Evolutionary conservation across 2,113 vertebrate species (phyloP).

Genomic region (Ornithorhynchus anatinus): DNA sequence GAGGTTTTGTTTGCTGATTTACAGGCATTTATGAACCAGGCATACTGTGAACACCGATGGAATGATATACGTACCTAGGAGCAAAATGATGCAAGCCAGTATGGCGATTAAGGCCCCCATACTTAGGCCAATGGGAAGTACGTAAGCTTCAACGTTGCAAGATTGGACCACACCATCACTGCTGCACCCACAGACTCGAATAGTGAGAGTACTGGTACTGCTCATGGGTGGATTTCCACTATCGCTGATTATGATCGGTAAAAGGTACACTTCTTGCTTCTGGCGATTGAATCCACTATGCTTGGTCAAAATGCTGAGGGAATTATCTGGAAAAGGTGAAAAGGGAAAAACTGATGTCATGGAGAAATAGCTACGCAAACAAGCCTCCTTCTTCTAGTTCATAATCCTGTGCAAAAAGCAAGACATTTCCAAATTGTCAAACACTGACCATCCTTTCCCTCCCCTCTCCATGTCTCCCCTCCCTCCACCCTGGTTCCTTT

Average conservation of each 20-base stretch:
- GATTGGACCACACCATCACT: slow-evolving; percentile 91
- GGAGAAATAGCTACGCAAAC: not conserved
- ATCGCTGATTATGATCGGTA: slow-evolving; percentile 94
- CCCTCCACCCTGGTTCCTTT: not conserved
- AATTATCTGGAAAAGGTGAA: slow-evolving; percentile 84
- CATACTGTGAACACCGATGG: not conserved
- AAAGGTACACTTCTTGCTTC: slow-evolving; percentile 95
- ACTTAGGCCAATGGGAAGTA: slow-evolving; percentile 96
- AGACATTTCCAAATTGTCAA: not conserved
- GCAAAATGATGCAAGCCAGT: slow-evolving; percentile 93
- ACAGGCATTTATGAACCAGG: not conserved
- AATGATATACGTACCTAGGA: slow-evolving; percentile 82
- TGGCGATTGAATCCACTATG: slow-evolving; percentile 93
- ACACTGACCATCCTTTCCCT: not conserved
- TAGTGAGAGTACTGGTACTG: slow-evolving; percentile 96
- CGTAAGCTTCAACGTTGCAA: slow-evolving; percentile 94
- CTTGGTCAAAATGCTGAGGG: slow-evolving; percentile 92
- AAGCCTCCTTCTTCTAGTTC: not conserved
- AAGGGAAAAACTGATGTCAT: not conserved
- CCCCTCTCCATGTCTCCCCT: not conserved
- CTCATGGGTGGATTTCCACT: slow-evolving; percentile 94
- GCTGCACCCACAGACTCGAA: slow-evolving; percentile 96
- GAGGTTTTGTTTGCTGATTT: not conserved
- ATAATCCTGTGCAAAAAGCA: not conserved
- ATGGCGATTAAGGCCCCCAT: slow-evolving; percentile 98